These are phyloP conservation scores for Xenopus tropicalis DNA, from an alignment of 2,113 vertebrate genomes.

Conservation along the genomic window UCB_Xtro_10.0 CM004443.2:65019001-65019500, in stretches of 20 bases:
- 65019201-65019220: conserved; percentile 42
- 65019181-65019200: conserved; percentile 45
- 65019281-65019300: neutral
- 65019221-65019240: conserved; percentile 46
- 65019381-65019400: too few species aligned
- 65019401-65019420: too few species aligned
- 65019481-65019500: too few species aligned
- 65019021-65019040: conserved; percentile 52
- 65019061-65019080: conserved; percentile 53
- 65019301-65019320: too few species aligned
- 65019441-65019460: too few species aligned
- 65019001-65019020: conserved; percentile 48
- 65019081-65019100: conserved; percentile 55
- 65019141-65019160: conserved; percentile 49
- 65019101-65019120: conserved; percentile 40
- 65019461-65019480: too few species aligned
- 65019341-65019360: too few species aligned
- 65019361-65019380: too few species aligned
- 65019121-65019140: conserved; percentile 57
- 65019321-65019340: too few species aligned
- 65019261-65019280: conserved; percentile 2
- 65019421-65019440: too few species aligned
- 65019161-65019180: conserved; percentile 22
- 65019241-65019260: conserved; percentile 41
- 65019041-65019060: conserved; percentile 54